Conservation (phyloP, 2,113 vertebrate genomes). For the Oophaga pumilio region DNA sequence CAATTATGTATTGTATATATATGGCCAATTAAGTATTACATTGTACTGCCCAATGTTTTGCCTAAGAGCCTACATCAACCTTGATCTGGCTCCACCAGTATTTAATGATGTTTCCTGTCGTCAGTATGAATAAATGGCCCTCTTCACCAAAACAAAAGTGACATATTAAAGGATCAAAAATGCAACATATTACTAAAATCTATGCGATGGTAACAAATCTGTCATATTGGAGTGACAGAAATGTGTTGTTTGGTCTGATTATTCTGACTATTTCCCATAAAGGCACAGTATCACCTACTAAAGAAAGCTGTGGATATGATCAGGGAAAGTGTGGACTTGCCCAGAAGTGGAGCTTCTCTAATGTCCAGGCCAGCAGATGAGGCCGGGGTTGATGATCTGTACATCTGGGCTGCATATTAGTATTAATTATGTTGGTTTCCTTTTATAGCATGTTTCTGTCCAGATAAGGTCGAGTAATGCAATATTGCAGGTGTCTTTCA, state of each 20-base stretch:
- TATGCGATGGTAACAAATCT: no score
- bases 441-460: conserved; percentile 19
- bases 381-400: background rate
- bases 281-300: background rate
- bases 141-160: no score
- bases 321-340: background rate
- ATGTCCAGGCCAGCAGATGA: background rate
- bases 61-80: no score
- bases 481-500: conserved; percentile 32
- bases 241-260: background rate
- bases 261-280: background rate
- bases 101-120: no score
- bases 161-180: no score
- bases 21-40: no score
- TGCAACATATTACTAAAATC: no score
- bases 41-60: no score
- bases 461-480: background rate
- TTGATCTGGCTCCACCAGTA: no score
- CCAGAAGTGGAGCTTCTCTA: background rate
- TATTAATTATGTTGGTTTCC: conserved; percentile 8
- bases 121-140: no score
- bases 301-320: background rate
- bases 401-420: background rate
- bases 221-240: no score
- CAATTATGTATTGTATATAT: no score